Conservation (phyloP, 2,888 invertebrate species). For the Epinotia brunnichana region DNA sequence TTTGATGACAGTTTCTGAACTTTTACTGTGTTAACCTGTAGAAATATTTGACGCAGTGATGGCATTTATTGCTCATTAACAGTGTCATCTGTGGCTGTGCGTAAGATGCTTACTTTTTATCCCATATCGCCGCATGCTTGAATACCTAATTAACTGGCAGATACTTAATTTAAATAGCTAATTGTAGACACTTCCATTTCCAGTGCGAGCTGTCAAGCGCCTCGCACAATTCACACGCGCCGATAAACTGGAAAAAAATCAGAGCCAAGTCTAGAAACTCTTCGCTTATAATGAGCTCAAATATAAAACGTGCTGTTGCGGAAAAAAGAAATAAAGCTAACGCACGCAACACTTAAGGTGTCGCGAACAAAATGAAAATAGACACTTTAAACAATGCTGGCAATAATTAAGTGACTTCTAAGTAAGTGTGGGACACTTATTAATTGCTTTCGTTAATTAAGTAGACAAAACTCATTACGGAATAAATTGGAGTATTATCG, state of each 20-base stretch:
- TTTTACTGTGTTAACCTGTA: too few relatives aligned
- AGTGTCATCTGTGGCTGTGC: neutral
- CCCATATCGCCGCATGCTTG: constrained; percentile 6
- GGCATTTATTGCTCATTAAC: constrained; percentile 6
- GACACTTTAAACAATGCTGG: constrained; percentile 36
- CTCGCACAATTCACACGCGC: constrained; percentile 52
- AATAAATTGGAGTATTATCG: constrained; percentile 31
- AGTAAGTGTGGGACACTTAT: constrained; percentile 40
- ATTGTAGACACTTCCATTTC: constrained; percentile 23
- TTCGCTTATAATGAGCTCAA: constrained; percentile 56
- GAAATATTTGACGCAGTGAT: neutral
- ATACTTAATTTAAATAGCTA: constrained; percentile 27
- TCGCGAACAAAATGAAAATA: constrained; percentile 48
- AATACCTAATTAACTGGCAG: constrained; percentile 10
- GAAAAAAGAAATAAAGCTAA: constrained; percentile 49
- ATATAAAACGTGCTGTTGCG: constrained; percentile 52
- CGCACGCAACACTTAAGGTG: constrained; percentile 57
- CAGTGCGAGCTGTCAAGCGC: constrained; percentile 49
- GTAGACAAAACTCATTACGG: constrained; percentile 42
- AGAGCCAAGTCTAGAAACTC: constrained; percentile 46
- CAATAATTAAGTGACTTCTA: constrained; percentile 40
- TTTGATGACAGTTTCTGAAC: neutral
- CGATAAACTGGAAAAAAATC: constrained; percentile 45
- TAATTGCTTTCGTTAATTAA: constrained; percentile 42
- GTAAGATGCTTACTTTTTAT: neutral